Conservation (phyloP, 2,888 invertebrate genomes). For the Dynastes hyllus region DNA sequence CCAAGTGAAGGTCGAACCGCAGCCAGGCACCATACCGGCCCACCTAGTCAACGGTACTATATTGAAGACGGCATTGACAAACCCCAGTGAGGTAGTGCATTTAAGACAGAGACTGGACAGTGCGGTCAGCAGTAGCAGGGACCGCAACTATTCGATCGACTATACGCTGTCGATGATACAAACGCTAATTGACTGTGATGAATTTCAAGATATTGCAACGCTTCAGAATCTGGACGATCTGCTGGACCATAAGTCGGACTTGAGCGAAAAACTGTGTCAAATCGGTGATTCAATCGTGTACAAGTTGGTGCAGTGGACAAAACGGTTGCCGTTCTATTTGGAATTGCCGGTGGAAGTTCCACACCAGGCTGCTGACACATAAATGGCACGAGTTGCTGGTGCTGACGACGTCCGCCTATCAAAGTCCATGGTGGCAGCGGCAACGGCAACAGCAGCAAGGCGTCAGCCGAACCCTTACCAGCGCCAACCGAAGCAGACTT, state of each 20-base stretch:
- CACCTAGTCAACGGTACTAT: constrained; percentile 94
- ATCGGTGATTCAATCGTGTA: constrained; percentile 98
- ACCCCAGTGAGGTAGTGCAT: constrained; percentile 94
- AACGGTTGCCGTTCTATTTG: constrained; percentile 96
- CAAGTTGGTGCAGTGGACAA: constrained; percentile 99
- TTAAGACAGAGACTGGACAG: constrained; percentile 91
- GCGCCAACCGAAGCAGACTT: constrained; percentile 83
- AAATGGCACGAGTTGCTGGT: constrained; percentile 98
- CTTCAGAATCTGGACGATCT: constrained; percentile 92
- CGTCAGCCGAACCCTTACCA: constrained; percentile 63
- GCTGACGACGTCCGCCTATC: constrained; percentile 94
- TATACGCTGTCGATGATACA: constrained; percentile 92
- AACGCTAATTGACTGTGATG: constrained; percentile 96
- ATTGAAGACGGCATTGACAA: constrained; percentile 94
- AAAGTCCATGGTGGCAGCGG: constrained; percentile 81
- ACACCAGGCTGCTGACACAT: constrained; percentile 95
- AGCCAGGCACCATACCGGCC: constrained; percentile 73
- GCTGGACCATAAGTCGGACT: constrained; percentile 92
- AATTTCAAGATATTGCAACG: constrained; percentile 96
- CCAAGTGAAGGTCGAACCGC: constrained; percentile 62
- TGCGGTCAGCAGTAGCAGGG: constrained; percentile 90
- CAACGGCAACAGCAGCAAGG: constrained; percentile 53
- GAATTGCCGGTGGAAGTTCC: constrained; percentile 97
- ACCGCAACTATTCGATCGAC: constrained; percentile 86
- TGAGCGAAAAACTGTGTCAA: constrained; percentile 93